These are phyloP conservation scores for Naja naja DNA, from an alignment of 2,113 vertebrate genomes.

Conservation along the genomic window DNA sequence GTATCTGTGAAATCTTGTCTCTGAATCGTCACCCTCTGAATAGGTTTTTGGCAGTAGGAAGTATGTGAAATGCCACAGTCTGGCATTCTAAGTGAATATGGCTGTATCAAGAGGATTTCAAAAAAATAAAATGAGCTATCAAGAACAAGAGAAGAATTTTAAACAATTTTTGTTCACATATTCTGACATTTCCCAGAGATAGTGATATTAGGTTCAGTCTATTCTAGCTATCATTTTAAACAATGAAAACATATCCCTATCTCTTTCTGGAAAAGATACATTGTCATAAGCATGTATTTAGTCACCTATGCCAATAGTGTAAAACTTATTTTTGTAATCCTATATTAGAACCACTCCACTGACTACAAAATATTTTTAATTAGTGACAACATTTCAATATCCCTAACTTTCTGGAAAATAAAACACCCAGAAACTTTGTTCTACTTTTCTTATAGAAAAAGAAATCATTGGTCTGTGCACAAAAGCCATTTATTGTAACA, in stretches of 20 bases:
- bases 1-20: not conserved
- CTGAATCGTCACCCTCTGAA: not conserved
- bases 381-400: not conserved
- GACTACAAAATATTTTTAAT: not conserved
- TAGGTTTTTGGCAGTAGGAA: not conserved
- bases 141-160: not conserved
- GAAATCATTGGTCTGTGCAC: not conserved
- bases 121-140: not conserved
- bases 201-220: not conserved
- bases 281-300: not conserved
- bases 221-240: not conserved
- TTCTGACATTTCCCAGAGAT: not conserved
- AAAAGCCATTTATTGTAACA: not conserved
- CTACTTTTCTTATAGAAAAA: not conserved
- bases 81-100: slow-evolving; percentile 2
- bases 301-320: not conserved
- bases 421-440: not conserved
- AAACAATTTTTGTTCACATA: not conserved
- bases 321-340: not conserved
- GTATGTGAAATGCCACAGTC: not conserved
- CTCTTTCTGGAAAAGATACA: not conserved
- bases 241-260: not conserved
- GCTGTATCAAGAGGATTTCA: not conserved
- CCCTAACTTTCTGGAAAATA: not conserved
- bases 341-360: not conserved